Evolutionary conservation across 2,797 vertebrate genomes (phyloP).

Genomic region (Tangara arthus): DNA sequence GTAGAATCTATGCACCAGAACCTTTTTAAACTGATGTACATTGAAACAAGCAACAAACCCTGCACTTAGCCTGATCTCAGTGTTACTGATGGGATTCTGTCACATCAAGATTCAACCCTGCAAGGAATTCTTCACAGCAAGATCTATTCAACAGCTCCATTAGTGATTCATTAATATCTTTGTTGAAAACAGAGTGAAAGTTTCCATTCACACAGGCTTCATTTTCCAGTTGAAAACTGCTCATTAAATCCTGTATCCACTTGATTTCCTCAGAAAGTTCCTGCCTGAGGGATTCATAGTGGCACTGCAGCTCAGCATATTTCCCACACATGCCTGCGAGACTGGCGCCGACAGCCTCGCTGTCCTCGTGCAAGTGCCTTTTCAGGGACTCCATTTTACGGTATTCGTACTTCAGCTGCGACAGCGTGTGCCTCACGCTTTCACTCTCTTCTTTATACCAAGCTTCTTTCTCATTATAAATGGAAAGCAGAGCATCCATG

Average conservation of each 20-base stretch:
- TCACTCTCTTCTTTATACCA: slow-evolving; percentile 88
- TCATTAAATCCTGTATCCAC: slow-evolving; percentile 83
- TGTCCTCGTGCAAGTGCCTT: slow-evolving; percentile 80
- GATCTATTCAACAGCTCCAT: slow-evolving; percentile 78
- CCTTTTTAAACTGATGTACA: neutral
- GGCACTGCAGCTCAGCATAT: slow-evolving; percentile 76
- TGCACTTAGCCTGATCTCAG: neutral
- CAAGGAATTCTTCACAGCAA: slow-evolving; percentile 72
- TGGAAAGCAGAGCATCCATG: slow-evolving; percentile 83
- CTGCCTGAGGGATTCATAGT: slow-evolving; percentile 79
- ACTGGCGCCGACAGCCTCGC: slow-evolving; percentile 69
- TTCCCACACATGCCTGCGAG: slow-evolving; percentile 73
- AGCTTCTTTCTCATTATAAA: slow-evolving; percentile 87
- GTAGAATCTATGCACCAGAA: neutral
- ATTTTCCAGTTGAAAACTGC: slow-evolving; percentile 72
- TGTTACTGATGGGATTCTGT: slow-evolving; percentile 63
- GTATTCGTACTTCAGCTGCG: slow-evolving; percentile 83
- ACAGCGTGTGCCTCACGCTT: slow-evolving; percentile 79
- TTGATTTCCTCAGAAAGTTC: slow-evolving; percentile 83
- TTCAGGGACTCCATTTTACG: slow-evolving; percentile 81
- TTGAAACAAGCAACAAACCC: neutral
- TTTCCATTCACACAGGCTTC: slow-evolving; percentile 20
- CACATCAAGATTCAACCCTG: slow-evolving; percentile 67
- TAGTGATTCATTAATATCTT: slow-evolving; percentile 76
- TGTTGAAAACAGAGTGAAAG: slow-evolving; percentile 66